A percentile compares a stretch with the other conserved stretches of the same genome.
These are phyloP conservation scores for Bovichtus diacanthus DNA, from an alignment of 2,797 vertebrate genomes.

Conservation along the genomic window DNA sequence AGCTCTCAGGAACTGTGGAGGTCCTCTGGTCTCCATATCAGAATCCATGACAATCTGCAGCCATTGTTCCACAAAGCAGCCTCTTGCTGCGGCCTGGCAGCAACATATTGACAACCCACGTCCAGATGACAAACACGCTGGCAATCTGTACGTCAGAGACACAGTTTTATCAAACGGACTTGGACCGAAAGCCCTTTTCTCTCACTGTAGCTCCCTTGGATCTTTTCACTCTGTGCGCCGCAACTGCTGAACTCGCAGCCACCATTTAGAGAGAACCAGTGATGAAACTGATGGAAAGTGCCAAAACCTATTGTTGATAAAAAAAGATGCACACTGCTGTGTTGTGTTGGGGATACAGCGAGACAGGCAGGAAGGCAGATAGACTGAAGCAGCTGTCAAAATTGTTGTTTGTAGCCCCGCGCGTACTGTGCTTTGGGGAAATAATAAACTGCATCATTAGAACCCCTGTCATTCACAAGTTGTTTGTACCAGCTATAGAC, in stretches of 20 bases:
- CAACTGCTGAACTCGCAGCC: conserved; percentile 48
- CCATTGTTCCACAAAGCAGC: conserved; percentile 33
- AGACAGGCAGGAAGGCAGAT: conserved; percentile 80
- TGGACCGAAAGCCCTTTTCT: conserved; percentile 19
- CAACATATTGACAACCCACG: conserved; percentile 45
- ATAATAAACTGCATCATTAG: conserved; percentile 86
- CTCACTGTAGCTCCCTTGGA: conserved; percentile 29
- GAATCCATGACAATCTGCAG: conserved; percentile 50
- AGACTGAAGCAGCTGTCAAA: conserved; percentile 83
- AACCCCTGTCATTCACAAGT: conserved; percentile 81
- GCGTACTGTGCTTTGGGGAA: conserved; percentile 76
- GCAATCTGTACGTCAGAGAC: conserved; percentile 27
- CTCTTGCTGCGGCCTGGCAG: conserved; percentile 25
- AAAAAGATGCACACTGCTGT: conserved; percentile 79
- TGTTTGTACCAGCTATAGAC: conserved; percentile 65
- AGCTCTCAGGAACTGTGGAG: conserved; percentile 27
- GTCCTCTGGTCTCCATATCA: conserved; percentile 47
- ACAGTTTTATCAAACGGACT: conserved; percentile 34
- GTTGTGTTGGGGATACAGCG: conserved; percentile 71
- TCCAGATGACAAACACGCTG: conserved; percentile 36
- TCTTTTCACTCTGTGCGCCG: conserved; percentile 29
- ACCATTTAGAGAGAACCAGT: conserved; percentile 54
- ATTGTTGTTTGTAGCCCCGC: conserved; percentile 82
- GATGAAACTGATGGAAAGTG: conserved; percentile 79
- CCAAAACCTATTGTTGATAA: conserved; percentile 77